Evolutionary conservation across 2,888 invertebrate genomes (phyloP).

Genomic region (Odontothrips loti): DNA sequence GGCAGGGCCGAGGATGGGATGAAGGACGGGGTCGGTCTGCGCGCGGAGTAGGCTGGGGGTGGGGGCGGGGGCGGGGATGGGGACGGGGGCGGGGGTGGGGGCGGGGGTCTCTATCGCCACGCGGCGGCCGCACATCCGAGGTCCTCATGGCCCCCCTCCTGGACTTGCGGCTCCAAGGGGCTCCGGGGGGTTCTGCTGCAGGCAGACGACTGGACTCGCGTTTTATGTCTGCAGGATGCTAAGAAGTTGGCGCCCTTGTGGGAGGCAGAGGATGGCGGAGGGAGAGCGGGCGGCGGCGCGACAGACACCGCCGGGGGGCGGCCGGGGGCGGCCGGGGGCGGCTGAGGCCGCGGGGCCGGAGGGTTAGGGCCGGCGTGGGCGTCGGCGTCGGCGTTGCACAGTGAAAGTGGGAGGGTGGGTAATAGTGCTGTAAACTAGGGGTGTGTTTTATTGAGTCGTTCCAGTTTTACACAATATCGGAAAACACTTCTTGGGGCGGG

Average conservation of each 20-base stretch:
- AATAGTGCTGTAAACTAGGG: constrained; percentile 22
- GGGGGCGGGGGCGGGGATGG: not conserved
- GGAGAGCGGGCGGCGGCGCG: not conserved
- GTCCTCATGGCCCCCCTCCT: not conserved
- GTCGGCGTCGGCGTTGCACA: not conserved
- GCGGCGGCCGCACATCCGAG: not conserved
- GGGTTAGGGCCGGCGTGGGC: not conserved
- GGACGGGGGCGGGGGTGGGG: not conserved
- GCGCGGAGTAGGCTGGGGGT: not conserved
- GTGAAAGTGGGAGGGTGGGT: not conserved
- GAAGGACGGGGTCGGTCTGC: not conserved
- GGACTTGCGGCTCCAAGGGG: not conserved
- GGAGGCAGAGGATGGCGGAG: not conserved
- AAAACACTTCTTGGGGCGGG: constrained; percentile 13
- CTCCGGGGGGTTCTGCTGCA: not conserved
- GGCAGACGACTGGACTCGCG: not conserved
- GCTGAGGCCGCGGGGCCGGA: not conserved
- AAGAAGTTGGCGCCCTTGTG: not conserved
- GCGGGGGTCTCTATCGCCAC: not conserved
- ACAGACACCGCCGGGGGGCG: not conserved
- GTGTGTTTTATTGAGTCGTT: constrained; percentile 25
- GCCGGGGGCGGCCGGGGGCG: too few species aligned
- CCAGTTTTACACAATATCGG: constrained; percentile 25
- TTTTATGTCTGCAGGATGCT: not conserved
- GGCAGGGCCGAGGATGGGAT: not conserved